Evolutionary conservation across 2,113 vertebrate species (phyloP).

Genomic region (Paratilapia polleni): DNA sequence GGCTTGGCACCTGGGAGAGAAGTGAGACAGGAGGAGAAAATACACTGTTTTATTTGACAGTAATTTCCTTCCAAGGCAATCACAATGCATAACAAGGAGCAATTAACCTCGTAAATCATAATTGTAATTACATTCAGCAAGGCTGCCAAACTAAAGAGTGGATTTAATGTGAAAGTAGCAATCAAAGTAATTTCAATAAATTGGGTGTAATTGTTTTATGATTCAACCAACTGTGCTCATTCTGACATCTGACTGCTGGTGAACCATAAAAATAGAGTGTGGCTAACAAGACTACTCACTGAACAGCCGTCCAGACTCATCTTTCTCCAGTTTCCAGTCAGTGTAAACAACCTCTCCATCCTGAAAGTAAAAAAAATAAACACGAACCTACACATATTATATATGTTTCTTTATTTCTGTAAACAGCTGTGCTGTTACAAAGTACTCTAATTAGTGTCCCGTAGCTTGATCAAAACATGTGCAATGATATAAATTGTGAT

Average conservation of each 20-base stretch:
- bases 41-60: background rate
- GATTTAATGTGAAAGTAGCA: background rate
- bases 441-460: background rate
- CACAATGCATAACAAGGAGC: background rate
- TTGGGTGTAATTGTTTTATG: background rate
- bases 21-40: background rate
- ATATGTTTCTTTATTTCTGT: background rate
- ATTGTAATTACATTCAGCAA: background rate
- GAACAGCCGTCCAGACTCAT: conserved; percentile 73
- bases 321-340: conserved; percentile 85
- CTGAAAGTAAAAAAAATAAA: conserved; percentile 62
- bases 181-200: background rate
- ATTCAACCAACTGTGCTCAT: background rate
- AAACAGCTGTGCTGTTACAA: background rate
- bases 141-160: background rate
- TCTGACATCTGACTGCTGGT: background rate
- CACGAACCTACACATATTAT: background rate
- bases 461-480: background rate
- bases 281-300: conserved; percentile 75
- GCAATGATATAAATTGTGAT: background rate
- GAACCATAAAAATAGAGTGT: background rate
- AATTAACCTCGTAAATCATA: conserved; percentile 5
- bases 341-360: conserved; percentile 86
- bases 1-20: conserved; percentile 74
- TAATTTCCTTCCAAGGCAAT: background rate